Evolutionary conservation across 2,888 invertebrate genomes (phyloP).

Genomic region (Acrobasis consociella): DNA sequence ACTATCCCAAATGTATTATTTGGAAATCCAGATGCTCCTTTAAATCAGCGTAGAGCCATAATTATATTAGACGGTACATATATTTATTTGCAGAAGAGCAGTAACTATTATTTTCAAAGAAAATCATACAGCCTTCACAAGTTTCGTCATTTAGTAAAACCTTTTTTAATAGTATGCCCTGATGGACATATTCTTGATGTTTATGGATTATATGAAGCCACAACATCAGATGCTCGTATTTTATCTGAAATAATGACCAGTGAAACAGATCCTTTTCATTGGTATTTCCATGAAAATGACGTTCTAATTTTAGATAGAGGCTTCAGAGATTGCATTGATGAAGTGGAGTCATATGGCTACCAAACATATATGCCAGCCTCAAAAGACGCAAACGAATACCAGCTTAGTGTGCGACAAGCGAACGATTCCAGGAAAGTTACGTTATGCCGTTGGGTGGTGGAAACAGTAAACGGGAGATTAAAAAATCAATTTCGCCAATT

Average conservation of each 20-base stretch:
- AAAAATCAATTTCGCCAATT: conserved; percentile 21
- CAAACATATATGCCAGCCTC: background rate
- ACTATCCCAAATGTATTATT: conserved; percentile 11
- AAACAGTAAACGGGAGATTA: conserved; percentile 22
- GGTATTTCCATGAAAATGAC: conserved; percentile 14
- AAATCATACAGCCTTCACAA: conserved; percentile 7
- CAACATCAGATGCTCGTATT: conserved; percentile 15
- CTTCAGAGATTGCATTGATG: conserved; percentile 11
- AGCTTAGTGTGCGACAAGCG: background rate
- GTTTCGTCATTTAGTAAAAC: conserved; percentile 27
- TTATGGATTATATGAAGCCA: conserved; percentile 32
- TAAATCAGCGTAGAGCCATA: background rate
- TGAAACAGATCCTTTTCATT: conserved; percentile 4
- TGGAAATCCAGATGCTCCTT: background rate
- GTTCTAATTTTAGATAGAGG: conserved; percentile 19
- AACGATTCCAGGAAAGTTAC: conserved; percentile 22
- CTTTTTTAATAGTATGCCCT: conserved; percentile 31
- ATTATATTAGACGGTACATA: conserved; percentile 6
- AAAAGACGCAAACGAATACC: background rate
- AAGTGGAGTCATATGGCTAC: background rate
- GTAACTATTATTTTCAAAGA: conserved; percentile 14
- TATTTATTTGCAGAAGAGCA: conserved; percentile 3
- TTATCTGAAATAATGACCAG: conserved; percentile 7
- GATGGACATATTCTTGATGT: conserved; percentile 34
- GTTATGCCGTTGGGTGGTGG: conserved; percentile 26